Evolutionary conservation across 2,113 vertebrate genomes (phyloP).

Genomic region (Oxygymnocypris stewartii): DNA sequence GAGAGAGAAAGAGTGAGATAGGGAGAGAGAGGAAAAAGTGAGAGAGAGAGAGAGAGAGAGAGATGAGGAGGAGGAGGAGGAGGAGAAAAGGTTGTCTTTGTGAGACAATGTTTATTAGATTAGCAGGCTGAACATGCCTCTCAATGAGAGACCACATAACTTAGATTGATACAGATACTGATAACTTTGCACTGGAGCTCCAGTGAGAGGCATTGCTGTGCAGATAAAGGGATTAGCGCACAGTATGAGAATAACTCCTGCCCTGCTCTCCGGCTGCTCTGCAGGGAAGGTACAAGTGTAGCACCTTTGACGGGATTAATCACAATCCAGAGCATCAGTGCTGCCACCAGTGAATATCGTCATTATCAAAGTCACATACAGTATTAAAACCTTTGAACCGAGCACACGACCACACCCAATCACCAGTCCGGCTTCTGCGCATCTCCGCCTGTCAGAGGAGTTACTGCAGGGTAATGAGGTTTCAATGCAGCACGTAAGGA

Average conservation of each 20-base stretch:
- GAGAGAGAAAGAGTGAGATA: too few species aligned
- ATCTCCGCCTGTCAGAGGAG: not conserved
- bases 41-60: too few species aligned
- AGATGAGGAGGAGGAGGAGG: not conserved
- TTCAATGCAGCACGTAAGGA: constrained; percentile 10
- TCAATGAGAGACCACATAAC: constrained; percentile 21
- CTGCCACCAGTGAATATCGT: not conserved
- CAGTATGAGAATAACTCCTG: constrained; percentile 23
- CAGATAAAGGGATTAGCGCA: constrained; percentile 50
- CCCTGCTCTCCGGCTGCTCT: constrained; percentile 16
- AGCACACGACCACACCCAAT: not conserved
- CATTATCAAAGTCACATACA: constrained; percentile 5
- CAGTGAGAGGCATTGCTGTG: constrained; percentile 9
- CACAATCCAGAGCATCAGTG: constrained; percentile 13
- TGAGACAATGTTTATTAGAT: constrained; percentile 32
- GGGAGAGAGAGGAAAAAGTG: too few species aligned
- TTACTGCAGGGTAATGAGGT: constrained; percentile 14
- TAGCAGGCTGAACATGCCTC: constrained; percentile 27
- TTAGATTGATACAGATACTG: constrained; percentile 29
- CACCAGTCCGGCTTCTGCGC: not conserved
- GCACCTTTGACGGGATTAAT: constrained; percentile 44
- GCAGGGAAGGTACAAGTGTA: constrained; percentile 36
- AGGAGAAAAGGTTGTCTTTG: not conserved
- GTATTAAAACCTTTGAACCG: not conserved
- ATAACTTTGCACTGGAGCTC: constrained; percentile 34